These are phyloP conservation scores for Sepioteuthis lessoniana DNA, from an alignment of 2,888 invertebrate species.

Conservation along the genomic window DNA sequence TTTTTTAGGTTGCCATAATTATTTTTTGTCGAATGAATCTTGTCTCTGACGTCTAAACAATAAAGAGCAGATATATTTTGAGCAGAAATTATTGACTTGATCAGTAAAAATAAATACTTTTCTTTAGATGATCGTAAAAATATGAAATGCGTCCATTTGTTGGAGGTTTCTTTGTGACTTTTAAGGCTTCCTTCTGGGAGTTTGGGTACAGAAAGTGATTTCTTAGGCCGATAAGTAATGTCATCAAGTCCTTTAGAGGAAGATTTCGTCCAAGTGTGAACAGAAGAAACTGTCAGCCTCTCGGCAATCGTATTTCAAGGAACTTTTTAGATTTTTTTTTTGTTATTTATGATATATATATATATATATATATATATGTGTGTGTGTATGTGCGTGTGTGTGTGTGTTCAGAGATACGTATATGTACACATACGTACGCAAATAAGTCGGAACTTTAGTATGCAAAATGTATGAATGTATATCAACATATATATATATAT, in stretches of 20 bases:
- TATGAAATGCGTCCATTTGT: neutral
- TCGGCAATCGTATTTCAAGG: neutral
- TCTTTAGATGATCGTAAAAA: neutral
- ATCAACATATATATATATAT: neutral
- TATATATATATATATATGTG: too few relatives aligned
- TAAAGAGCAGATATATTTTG: too few relatives aligned
- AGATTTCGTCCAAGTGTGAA: neutral
- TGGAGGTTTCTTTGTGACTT: neutral
- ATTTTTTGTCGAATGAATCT: too few relatives aligned
- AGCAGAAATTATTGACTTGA: too few relatives aligned
- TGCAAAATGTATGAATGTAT: too few relatives aligned
- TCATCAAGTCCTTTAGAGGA: neutral
- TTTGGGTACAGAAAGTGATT: neutral
- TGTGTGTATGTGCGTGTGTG: too few relatives aligned
- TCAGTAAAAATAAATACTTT: neutral
- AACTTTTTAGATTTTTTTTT: too few relatives aligned
- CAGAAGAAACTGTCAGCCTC: neutral
- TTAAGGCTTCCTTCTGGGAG: neutral
- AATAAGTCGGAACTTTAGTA: too few relatives aligned
- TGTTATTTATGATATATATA: too few relatives aligned
- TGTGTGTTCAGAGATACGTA: too few relatives aligned
- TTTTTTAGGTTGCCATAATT: too few relatives aligned
- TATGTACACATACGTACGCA: neutral
- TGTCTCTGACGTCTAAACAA: too few relatives aligned
- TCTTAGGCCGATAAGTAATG: neutral